Evolutionary conservation across 1,140 invertebrate species (phyloP).

Genomic region (Magallana angulata): DNA sequence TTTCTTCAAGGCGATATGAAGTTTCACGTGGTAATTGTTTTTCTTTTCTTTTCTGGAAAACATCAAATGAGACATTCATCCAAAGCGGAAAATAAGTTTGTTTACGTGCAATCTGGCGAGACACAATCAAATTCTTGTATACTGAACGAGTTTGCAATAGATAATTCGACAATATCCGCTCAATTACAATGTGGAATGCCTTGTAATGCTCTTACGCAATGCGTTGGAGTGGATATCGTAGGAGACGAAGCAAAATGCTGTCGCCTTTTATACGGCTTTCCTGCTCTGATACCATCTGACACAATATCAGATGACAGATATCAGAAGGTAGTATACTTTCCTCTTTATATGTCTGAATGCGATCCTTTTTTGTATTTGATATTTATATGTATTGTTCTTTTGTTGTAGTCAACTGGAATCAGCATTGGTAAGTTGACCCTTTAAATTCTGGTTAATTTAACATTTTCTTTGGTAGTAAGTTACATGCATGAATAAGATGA

Average conservation of each 20-base stretch:
- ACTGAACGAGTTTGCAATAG: neutral
- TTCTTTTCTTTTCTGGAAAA: neutral
- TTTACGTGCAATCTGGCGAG: neutral
- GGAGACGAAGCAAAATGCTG: neutral
- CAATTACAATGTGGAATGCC: neutral
- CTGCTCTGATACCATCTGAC: neutral
- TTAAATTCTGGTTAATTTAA: no score
- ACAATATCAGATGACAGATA: neutral
- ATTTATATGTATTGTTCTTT: no score
- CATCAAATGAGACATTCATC: neutral
- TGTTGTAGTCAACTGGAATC: no score
- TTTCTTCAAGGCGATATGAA: no score
- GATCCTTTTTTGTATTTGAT: no score
- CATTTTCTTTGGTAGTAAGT: no score
- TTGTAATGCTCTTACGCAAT: neutral
- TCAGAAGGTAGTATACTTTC: neutral
- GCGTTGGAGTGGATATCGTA: neutral
- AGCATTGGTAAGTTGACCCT: no score
- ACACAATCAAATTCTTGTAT: neutral
- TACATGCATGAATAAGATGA: no score
- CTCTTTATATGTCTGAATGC: no score
- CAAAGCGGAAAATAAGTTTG: neutral
- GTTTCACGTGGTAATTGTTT: no score
- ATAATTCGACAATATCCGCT: neutral
- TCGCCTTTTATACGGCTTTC: neutral